phyloP scores from a whole-genome alignment of 1,140 invertebrate species.

The Temnothorax curvispinosus region DNA sequence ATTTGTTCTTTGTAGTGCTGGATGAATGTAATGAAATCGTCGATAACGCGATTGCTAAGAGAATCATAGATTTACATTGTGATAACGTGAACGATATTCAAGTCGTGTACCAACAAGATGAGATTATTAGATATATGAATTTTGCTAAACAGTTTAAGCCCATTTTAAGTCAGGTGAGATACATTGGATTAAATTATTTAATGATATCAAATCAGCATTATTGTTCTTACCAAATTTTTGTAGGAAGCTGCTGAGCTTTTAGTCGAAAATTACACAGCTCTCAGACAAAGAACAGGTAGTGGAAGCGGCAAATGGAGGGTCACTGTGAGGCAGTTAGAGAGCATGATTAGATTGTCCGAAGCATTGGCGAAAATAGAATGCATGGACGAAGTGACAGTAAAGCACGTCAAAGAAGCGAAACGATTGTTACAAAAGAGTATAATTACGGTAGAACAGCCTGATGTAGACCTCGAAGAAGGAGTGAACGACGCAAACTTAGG shows the following conservation, averaged over 20 bases:
- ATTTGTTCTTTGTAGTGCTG: constrained; percentile 99
- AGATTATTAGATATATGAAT: constrained; percentile 97
- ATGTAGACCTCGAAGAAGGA: constrained; percentile 96
- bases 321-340: constrained; percentile 99
- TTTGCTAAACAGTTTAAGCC: constrained; percentile 99
- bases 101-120: constrained; percentile 93
- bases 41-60: constrained; percentile 98
- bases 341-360: constrained; percentile 98
- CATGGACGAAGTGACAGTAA: constrained; percentile 93
- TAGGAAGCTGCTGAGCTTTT: constrained; percentile 94
- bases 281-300: constrained; percentile 93
- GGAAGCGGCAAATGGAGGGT: constrained; percentile 95
- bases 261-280: constrained; percentile 95
- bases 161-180: constrained; percentile 89
- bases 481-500: constrained; percentile 84
- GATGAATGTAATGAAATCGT: constrained; percentile 98
- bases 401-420: constrained; percentile 97
- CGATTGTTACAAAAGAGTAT: constrained; percentile 99
- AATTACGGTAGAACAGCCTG: constrained; percentile 98
- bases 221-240: constrained; percentile 17
- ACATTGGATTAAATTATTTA: not conserved
- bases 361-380: constrained; percentile 98
- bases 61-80: constrained; percentile 98
- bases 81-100: constrained; percentile 92
- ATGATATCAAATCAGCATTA: not conserved